Base-by-base conservation (phyloP, 2,113 vertebrate species). In the Lepisosteus oculatus region DNA sequence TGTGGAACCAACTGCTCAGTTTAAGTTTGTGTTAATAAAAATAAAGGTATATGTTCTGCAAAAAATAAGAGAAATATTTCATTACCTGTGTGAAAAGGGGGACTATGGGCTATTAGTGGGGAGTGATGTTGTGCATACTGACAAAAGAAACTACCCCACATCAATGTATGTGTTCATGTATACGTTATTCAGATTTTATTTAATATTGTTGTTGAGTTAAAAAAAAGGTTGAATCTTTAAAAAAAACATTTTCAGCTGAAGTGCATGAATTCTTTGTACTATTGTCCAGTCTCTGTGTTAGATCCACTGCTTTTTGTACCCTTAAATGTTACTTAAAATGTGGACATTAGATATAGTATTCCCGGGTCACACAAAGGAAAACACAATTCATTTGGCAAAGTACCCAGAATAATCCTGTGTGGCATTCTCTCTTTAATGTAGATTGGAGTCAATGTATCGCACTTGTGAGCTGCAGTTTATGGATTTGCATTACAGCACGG, bases 1-100 rank as follows among this genome's bases (percentile, higher is more conserved):
- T 65, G 70, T 79, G 85, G 75, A 87, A 85, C 88, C 83, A 77
- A 81, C 76, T 81, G 83, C 85, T 85, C 80, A 80, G 85, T 88
- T 85, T 82, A 29, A 81, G 81, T 61, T 82, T 78, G 82, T 83
- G 81, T 85, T 85, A 86, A 83, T 89, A 90, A 89, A 88, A 86
- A 51, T 2, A 2, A 51, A 51, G 5, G 8, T 9, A 51, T 6
- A 51, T 1, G 47, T 9, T 6, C 47, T 51, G 17, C 47, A 51
- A 51, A 29, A 29, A 0, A 29, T 1, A 29, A 29, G 17, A 29
- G 0, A 29, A 29, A 29, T 29, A 29, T 29, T 29, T 29, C 17
- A 29, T 29, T 29, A 29, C 17, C 17, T 29, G 17, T 29, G 17
- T 29, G 17, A 29, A 29, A 29, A 29, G 17, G 17, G 17, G 17